Conservation (phyloP, 2,797 vertebrate genomes). For the Orientallactaga sibirica region DNA sequence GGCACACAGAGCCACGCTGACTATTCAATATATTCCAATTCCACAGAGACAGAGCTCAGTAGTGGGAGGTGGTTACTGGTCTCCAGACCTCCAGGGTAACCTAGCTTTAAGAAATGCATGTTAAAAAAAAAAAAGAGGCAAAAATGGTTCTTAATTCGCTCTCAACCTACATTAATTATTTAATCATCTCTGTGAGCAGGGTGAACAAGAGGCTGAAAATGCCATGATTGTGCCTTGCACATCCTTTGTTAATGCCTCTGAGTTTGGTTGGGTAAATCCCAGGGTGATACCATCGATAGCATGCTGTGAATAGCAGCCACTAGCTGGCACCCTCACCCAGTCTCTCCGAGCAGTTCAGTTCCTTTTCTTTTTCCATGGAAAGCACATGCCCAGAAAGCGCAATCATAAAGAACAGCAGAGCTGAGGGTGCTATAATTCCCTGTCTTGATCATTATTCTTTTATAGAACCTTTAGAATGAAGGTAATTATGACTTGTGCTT, state of each 20-base stretch:
- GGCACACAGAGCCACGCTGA: not conserved
- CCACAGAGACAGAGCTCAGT: not conserved
- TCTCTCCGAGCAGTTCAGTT: not conserved
- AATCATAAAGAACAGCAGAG: not conserved
- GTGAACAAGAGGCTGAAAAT: not conserved
- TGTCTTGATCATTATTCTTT: slow-evolving; percentile 56
- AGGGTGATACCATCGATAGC: not conserved
- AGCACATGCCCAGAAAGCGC: not conserved
- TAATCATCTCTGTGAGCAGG: not conserved
- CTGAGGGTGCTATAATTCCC: not conserved
- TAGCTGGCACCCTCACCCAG: slow-evolving; percentile 82
- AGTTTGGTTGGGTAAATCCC: not conserved
- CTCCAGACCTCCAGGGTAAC: not conserved
- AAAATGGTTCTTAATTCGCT: not conserved
- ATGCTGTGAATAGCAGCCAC: slow-evolving; percentile 72
- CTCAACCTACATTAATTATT: not conserved
- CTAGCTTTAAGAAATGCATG: slow-evolving; percentile 2
- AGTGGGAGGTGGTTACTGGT: not conserved
- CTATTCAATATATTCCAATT: not conserved
- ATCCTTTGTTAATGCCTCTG: not conserved
- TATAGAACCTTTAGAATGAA: slow-evolving; percentile 53
- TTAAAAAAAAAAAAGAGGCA: not conserved
- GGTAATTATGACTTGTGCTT: slow-evolving; percentile 71
- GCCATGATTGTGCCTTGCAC: rapidly evolving
- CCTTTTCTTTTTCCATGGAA: slow-evolving; percentile 49